Evolutionary conservation across 2,113 vertebrate genomes (phyloP), one percentile per base, ranked within the genome.

Genomic region (Climacteris rufus): DNA sequence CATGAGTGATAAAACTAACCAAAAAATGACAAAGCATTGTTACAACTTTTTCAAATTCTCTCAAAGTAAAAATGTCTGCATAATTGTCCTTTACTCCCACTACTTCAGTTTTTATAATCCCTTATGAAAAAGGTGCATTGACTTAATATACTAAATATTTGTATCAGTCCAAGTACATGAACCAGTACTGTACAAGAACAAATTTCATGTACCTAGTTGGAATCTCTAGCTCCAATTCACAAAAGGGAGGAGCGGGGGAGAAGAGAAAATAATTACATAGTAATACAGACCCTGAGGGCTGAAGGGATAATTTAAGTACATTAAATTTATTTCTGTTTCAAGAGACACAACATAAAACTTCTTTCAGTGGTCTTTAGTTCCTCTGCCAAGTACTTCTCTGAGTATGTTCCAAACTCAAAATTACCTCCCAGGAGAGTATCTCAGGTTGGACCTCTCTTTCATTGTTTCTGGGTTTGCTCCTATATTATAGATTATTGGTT

Each of bases 321-420:
- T 83, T 80, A 88, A 70, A 96, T 92, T 91, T 86, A 88, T 92
- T 97, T 95, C 77, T 90, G 33, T 90, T 96, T 90, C 90, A 93
- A 93, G 75, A 88, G 79, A 90, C 71, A 95, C 63, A 74, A 93
- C 75, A 90, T 88, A 93, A 97, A 97, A 96, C 47, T 93, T 93
- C 35, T 90, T 77, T 71, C 75, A 80, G 12, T 25, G 20, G 24
- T 47, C 94, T 77, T 96, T 19, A 94, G 82, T 95, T 96, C 52
- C 78, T 66, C 68, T 93, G 92, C 85, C 95, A 96, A 96, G 57
- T 60, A 85, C 54, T 93, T 93, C 79, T 88, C 71, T 64, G 71
- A 94, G 63, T 40, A 47, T 4, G 33, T 88, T 96, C 92, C 93
- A 96, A 91, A 93, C 39, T 83, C 39, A 83, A 74, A 94, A 95